These are phyloP conservation scores for Mormyrops attenuatus DNA, from an alignment of 2,797 vertebrate genomes.

Conservation along the genomic window DNA sequence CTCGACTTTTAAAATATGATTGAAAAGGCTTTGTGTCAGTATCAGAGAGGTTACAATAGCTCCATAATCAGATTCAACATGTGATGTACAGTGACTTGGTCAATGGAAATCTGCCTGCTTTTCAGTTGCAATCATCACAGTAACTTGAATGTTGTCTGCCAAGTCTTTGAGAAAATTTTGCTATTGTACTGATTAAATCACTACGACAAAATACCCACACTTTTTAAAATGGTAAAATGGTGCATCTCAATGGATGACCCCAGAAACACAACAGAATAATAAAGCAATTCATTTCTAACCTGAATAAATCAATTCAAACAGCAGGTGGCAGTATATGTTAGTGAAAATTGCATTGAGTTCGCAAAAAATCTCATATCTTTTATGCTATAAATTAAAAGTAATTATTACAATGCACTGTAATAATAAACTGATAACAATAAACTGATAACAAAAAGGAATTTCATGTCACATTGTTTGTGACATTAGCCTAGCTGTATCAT, in stretches of 20 bases:
- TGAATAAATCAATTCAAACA: background rate
- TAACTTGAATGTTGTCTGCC: background rate
- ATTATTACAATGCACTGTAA: background rate
- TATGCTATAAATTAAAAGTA: background rate
- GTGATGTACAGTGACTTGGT: background rate
- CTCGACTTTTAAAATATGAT: background rate
- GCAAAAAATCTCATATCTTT: background rate
- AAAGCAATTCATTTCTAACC: background rate
- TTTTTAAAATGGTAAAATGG: background rate
- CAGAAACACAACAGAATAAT: background rate
- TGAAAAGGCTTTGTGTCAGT: background rate
- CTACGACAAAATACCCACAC: background rate
- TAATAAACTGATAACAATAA: background rate
- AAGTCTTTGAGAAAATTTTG: background rate
- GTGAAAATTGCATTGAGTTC: background rate
- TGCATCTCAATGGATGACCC: background rate
- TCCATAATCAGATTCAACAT: background rate
- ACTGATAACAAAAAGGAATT: background rate
- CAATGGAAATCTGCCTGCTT: background rate
- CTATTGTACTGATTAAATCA: background rate
- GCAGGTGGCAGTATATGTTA: conserved; percentile 11
- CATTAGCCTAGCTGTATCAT: background rate
- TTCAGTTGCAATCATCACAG: background rate
- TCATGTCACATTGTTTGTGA: background rate
- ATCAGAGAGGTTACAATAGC: background rate